Evolutionary conservation across 2,113 vertebrate genomes (phyloP).

Genomic region (Helogale parvula): DNA sequence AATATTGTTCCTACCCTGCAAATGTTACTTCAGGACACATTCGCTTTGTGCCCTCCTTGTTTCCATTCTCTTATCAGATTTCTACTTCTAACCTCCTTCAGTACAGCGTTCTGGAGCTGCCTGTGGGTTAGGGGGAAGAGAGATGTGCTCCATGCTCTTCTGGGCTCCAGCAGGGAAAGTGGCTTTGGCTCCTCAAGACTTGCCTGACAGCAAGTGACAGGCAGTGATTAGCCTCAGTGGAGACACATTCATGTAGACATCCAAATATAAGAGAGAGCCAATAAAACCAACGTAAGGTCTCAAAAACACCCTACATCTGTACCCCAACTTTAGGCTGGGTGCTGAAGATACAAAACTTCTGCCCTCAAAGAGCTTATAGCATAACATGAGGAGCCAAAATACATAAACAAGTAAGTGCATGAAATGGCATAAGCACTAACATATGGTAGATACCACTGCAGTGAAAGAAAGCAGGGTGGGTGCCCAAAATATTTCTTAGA

Average conservation of each 20-base stretch:
- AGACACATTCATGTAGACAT: background rate
- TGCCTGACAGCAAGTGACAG: background rate
- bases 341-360: background rate
- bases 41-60: background rate
- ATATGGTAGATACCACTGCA: too few species aligned
- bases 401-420: too few species aligned
- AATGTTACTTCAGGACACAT: background rate
- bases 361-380: background rate
- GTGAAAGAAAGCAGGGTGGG: background rate
- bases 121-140: background rate
- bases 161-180: background rate
- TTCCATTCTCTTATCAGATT: background rate
- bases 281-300: background rate
- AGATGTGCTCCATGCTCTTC: rapidly evolving
- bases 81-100: background rate
- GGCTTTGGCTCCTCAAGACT: background rate
- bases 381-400: background rate
- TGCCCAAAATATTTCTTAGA: background rate
- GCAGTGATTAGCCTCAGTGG: background rate
- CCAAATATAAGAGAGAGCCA: background rate
- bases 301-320: too few species aligned
- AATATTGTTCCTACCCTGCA: background rate
- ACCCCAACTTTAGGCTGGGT: background rate
- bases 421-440: background rate
- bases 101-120: background rate